Base-by-base conservation (phyloP, 2,113 vertebrate species). In the Orientallactaga bullata region DNA sequence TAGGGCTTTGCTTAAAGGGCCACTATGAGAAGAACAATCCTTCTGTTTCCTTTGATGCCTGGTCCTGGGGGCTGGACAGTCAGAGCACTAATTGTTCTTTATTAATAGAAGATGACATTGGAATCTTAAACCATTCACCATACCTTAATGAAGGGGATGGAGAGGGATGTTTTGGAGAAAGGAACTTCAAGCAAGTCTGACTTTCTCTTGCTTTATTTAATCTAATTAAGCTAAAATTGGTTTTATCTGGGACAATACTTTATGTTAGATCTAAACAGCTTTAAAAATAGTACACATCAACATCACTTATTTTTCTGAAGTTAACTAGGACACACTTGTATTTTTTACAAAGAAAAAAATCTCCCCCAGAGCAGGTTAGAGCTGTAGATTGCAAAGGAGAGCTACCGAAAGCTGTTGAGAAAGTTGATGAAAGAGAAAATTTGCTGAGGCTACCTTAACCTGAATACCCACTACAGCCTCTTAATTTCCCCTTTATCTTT, bases 91-190 rank as follows among this genome's bases (percentile, higher is more conserved):
- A 99, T 99, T 99, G 99, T 99, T 99, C 98, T 98, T 88, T 98
- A 98, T 98, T 99, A 99, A 99, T 99, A 99, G 98, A 97, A 99
- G 98, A 97, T 98, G 99, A 99, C 99, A 99, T 98, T 94, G 99
- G 99, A 99, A 99, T 99, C 98, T 97, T 95, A 94, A 98, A 97
- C 98, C 98, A 98, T 95, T 97, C 95, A 98, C 95, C 89, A 91
- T 92, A 96, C 60, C 90, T 95, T 96, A 96, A 96, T 96, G 96
- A 96, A 69, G 83, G 96, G 92, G 95, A 24, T 63, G n/a, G 21
- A 28, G 13, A 18, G 18, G 7, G 68, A 21, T 51, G 35, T 17
- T 89, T 63, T 85, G 28, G 71, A 89, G 28, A 35, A 18, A 84
- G 30, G 71, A 42, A 87, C 2, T 21, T 39, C 5, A 3, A 5